Evolutionary conservation across 2,888 invertebrate genomes (phyloP).

Genomic region (Agriopis aurantiaria): DNA sequence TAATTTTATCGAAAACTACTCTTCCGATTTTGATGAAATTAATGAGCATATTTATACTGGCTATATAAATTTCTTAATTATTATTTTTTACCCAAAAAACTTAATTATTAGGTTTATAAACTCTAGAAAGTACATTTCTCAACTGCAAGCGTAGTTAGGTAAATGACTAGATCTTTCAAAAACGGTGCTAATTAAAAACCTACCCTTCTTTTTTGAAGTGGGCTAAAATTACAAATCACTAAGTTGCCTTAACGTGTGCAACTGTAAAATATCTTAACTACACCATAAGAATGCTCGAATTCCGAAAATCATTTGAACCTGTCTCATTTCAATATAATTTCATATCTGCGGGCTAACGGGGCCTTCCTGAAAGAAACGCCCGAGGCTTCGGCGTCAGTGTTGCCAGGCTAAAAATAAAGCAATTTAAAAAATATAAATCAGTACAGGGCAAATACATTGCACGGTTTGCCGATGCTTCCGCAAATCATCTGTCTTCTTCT

Average conservation of each 20-base stretch:
- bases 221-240: too few relatives aligned
- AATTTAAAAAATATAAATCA: constrained; percentile 63
- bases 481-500: constrained; percentile 72
- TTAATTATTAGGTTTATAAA: too few relatives aligned
- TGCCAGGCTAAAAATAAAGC: constrained; percentile 45
- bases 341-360: constrained; percentile 32
- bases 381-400: constrained; percentile 52
- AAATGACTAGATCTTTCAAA: too few relatives aligned
- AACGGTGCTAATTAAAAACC: too few relatives aligned
- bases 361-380: constrained; percentile 47
- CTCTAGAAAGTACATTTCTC: too few relatives aligned
- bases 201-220: too few relatives aligned
- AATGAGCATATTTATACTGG: too few relatives aligned
- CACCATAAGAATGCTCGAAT: neutral
- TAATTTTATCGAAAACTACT: too few relatives aligned
- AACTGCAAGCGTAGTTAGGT: too few relatives aligned
- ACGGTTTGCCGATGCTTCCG: constrained; percentile 65
- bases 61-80: too few relatives aligned
- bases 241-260: neutral
- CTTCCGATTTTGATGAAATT: too few relatives aligned
- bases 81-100: too few relatives aligned
- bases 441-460: constrained; percentile 59
- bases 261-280: neutral
- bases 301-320: constrained; percentile 19
- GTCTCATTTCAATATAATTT: constrained; percentile 22